A percentile compares a stretch with the other conserved stretches of the same genome.
These are phyloP conservation scores for Melinaea menophilus DNA, from an alignment of 2,888 invertebrate genomes.

Conservation along the genomic window DNA sequence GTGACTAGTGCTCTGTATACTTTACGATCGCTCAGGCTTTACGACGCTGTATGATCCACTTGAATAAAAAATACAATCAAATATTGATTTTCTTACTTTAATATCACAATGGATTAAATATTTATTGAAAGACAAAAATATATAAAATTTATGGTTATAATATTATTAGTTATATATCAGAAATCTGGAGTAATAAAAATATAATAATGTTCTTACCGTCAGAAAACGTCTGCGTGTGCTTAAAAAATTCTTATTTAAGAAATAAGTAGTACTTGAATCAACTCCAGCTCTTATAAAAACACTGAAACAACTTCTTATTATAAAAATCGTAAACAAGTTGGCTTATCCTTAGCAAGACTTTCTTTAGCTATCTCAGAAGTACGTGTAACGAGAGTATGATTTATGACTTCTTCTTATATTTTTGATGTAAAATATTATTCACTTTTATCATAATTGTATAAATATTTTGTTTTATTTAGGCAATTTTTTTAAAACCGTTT, in stretches of 20 bases:
- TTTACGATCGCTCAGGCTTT: slow-evolving; percentile 70
- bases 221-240: neutral
- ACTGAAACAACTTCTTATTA: slow-evolving; percentile 28
- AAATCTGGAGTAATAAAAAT: too few relatives aligned
- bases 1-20: slow-evolving; percentile 46
- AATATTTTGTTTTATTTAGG: slow-evolving; percentile 10
- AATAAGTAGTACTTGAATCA: neutral
- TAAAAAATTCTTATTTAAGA: neutral
- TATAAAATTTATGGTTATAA: too few relatives aligned
- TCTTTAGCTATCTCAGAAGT: slow-evolving; percentile 28
- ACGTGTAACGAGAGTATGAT: slow-evolving; percentile 32
- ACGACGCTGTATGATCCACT: slow-evolving; percentile 54
- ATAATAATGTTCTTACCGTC: too few relatives aligned
- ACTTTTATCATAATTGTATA: slow-evolving; percentile 13
- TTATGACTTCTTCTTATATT: slow-evolving; percentile 25
- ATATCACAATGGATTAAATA: neutral
- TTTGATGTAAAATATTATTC: slow-evolving; percentile 25
- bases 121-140: neutral
- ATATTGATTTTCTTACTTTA: slow-evolving; percentile 8
- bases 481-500: slow-evolving; percentile 12
- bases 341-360: slow-evolving; percentile 29
- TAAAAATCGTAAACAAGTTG: slow-evolving; percentile 31
- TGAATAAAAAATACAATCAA: slow-evolving; percentile 22
- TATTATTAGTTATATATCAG: too few relatives aligned
- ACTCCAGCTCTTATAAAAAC: slow-evolving; percentile 24